Base-by-base conservation (phyloP, 1,140 invertebrate species). In the Pseudomyrmex concolor region DNA sequence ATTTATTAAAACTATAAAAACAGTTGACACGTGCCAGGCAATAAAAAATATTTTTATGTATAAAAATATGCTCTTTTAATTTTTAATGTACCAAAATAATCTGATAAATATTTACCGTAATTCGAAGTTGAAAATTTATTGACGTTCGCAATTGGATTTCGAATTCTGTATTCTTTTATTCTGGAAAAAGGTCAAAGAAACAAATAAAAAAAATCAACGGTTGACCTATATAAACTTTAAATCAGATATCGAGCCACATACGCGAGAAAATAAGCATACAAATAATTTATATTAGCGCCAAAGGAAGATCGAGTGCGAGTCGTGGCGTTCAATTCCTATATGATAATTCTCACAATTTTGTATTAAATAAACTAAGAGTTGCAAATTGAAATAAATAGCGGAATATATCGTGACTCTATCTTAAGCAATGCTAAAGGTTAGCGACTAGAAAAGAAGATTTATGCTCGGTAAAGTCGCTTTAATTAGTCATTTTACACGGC, bases 211-310 rank as follows among this genome's bases (percentile, higher is more conserved):
- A 71, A 82, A 82, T 82, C 74, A 82, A 82, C 59, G 25, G n/a
- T 63, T 25, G 70, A 74, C 45, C 70, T 82, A 63, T 62, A 82
- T 73, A 68, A 62, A 73, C 57, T 63, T 71, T 62, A 55, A 73
- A 82, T 82, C 68, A 82, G 48, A 51, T 82, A 72, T 82, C 19
- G 45, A 62, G 43, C 70, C 12, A 22, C 68, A 34, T 34, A 45
- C 45, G 68, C 63, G 48, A 62, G n/a, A 63, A 81, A 81, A 45
- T 57, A 62, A 81, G 68, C 55, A 63, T 73, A 81, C 51, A 45
- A 81, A 45, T 68, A 81, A 81, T 81, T 81, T 81, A 81, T 81
- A 73, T 81, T 81, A 81, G 55, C 54, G n/a, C 22, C n/a, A 15
- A 51, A 48, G n/a, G 45, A 45, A 81, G 43, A 50, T 13, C 12